A percentile compares a stretch with the other conserved stretches of the same genome.
phyloP scores from a whole-genome alignment of 2,113 vertebrate species.

The Condylura cristata region DNA sequence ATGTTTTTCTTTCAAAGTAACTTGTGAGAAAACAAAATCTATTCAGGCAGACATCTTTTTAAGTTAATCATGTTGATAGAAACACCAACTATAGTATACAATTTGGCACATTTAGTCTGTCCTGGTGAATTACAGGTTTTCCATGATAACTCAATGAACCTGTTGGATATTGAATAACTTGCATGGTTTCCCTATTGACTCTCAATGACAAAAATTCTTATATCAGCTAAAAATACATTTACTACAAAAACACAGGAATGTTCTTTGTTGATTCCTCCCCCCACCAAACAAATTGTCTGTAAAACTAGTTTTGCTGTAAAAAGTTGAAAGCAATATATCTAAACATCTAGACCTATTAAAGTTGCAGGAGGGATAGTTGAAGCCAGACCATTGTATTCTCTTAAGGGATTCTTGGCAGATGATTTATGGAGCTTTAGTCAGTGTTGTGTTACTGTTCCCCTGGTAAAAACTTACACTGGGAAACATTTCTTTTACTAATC shows the following conservation, averaged over 20 bases:
- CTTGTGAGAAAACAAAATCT: neutral
- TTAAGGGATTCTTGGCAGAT: neutral
- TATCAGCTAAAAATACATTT: constrained; percentile 28
- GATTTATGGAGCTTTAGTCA: neutral
- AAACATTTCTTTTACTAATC: constrained; percentile 13
- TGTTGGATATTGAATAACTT: constrained; percentile 54
- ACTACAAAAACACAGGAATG: neutral
- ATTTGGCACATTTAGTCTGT: constrained; percentile 61
- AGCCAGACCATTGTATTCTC: neutral
- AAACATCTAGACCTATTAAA: constrained; percentile 34
- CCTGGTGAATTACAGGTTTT: constrained; percentile 72
- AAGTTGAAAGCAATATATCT: constrained; percentile 32
- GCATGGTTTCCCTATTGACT: neutral
- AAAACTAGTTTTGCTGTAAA: constrained; percentile 15
- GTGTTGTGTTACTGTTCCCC: neutral
- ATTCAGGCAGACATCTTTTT: constrained; percentile 32
- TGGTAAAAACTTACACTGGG: neutral
- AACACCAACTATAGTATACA: neutral
- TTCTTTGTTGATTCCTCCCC: neutral
- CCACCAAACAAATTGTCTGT: neutral
- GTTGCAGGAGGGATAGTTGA: neutral
- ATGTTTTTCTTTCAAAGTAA: neutral
- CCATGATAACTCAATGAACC: constrained; percentile 68
- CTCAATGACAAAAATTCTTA: neutral
- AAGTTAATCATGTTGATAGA: constrained; percentile 60